Percentiles rank a stretch among this genome's conserved stretches.
Evolutionary conservation across 2,888 invertebrate genomes (phyloP).

Genomic region (Melanophora roralis): DNA sequence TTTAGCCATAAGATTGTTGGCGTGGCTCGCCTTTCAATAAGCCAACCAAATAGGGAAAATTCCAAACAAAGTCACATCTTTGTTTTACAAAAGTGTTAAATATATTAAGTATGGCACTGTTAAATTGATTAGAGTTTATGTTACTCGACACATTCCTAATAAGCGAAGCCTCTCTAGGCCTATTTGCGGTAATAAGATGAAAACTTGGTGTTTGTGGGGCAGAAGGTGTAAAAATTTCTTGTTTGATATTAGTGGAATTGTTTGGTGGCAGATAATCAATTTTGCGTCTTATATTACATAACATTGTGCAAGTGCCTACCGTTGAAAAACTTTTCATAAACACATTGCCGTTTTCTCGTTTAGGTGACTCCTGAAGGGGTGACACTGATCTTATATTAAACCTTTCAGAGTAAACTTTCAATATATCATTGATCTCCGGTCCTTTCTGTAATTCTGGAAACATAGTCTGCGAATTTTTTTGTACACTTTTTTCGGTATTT

Average conservation of each 20-base stretch:
- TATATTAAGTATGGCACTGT: slow-evolving; percentile 9
- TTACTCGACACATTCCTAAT: neutral
- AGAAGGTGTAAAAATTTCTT: slow-evolving; percentile 66
- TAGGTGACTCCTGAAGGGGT: slow-evolving; percentile 66
- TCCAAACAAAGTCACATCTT: no score
- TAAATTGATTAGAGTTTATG: neutral
- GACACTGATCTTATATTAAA: slow-evolving; percentile 68
- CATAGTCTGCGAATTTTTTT: slow-evolving; percentile 67
- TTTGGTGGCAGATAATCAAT: slow-evolving; percentile 67
- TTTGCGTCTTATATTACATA: slow-evolving; percentile 71
- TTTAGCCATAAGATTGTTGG: no score
- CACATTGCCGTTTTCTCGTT: neutral
- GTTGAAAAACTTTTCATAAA: slow-evolving; percentile 40
- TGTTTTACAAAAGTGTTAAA: no score
- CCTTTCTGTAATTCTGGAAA: slow-evolving; percentile 70
- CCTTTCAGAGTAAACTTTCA: slow-evolving; percentile 68
- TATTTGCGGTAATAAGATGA: slow-evolving; percentile 41
- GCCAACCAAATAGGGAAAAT: no score
- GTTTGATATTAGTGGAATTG: slow-evolving; percentile 65
- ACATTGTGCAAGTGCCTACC: slow-evolving; percentile 70
- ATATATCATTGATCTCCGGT: slow-evolving; percentile 67
- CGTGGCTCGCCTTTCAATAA: no score
- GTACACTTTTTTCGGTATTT: slow-evolving; percentile 63
- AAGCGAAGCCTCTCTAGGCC: slow-evolving; percentile 33
- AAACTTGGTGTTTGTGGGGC: slow-evolving; percentile 47